These are phyloP conservation scores for Octodonta nipae DNA, from an alignment of 2,888 invertebrate species.

Conservation along the genomic window DNA sequence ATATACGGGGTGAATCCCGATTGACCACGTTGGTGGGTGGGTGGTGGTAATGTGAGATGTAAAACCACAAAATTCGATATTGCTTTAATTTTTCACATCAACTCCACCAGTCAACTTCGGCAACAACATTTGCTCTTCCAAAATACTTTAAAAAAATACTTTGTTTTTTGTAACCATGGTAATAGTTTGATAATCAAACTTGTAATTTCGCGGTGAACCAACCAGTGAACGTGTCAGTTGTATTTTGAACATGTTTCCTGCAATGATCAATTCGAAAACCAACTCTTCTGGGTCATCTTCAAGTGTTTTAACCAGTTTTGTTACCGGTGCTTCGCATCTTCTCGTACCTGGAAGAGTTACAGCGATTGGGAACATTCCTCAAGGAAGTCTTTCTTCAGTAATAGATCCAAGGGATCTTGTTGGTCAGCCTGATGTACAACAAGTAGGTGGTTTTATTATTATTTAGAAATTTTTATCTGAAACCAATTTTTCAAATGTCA, in stretches of 20 bases:
- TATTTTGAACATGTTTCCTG: constrained; percentile 21
- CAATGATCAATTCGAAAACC: constrained; percentile 16
- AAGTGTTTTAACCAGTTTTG: constrained; percentile 20
- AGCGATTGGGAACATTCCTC: constrained; percentile 26
- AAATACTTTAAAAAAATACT: too few species aligned
- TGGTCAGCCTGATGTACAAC: constrained; percentile 30
- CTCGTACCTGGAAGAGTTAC: constrained; percentile 31
- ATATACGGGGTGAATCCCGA: constrained; percentile 17
- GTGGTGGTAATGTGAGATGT: constrained; percentile 29
- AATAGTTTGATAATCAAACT: too few species aligned
- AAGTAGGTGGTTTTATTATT: too few species aligned
- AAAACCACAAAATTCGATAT: too few species aligned
- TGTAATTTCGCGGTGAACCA: too few species aligned
- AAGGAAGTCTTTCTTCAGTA: constrained; percentile 26
- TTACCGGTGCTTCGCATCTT: constrained; percentile 25
- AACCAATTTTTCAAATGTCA: too few species aligned
- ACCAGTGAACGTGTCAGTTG: too few species aligned
- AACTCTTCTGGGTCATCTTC: constrained; percentile 10
- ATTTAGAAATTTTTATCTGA: too few species aligned
- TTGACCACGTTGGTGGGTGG: constrained; percentile 24
- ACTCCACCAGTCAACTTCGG: too few species aligned
- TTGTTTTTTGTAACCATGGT: too few species aligned
- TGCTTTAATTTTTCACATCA: too few species aligned
- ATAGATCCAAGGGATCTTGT: constrained; percentile 25
- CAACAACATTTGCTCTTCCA: too few species aligned